phyloP scores from a whole-genome alignment of 1,140 invertebrate species.

The Drosophila hydei region DNA sequence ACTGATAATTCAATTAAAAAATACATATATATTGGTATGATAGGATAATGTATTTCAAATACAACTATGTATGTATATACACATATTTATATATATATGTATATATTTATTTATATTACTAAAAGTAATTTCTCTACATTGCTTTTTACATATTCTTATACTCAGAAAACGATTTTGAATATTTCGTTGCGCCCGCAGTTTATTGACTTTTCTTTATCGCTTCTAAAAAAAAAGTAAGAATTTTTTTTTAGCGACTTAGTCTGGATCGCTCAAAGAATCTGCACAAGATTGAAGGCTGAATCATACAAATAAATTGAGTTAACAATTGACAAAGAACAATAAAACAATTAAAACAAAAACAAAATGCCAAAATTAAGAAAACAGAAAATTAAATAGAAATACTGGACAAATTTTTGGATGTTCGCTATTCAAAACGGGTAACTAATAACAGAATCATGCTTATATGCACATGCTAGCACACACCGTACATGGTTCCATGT shows the following conservation, averaged over 20 bases:
- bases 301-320: conserved; percentile 26
- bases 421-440: conserved; percentile 1
- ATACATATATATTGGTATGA: not conserved
- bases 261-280: too few relatives aligned
- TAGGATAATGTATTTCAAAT: not conserved
- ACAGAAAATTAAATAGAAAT: conserved; percentile 10
- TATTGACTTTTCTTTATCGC: conserved; percentile 12
- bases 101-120: not conserved
- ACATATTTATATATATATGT: too few relatives aligned
- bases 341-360: not conserved
- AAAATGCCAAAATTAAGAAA: not conserved
- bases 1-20: not conserved
- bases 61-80: not conserved
- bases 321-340: conserved; percentile 11
- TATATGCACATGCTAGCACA: conserved; percentile 1
- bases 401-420: not conserved
- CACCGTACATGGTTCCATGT: not conserved
- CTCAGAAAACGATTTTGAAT: too few relatives aligned
- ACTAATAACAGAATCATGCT: conserved; percentile 19
- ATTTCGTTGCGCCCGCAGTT: not conserved
- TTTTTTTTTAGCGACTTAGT: too few relatives aligned
- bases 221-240: not conserved
- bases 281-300: too few relatives aligned
- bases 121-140: not conserved
- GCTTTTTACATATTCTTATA: not conserved